Conservation (phyloP, 1,140 invertebrate species). For the Pseudomyrmex cubaensis region DNA sequence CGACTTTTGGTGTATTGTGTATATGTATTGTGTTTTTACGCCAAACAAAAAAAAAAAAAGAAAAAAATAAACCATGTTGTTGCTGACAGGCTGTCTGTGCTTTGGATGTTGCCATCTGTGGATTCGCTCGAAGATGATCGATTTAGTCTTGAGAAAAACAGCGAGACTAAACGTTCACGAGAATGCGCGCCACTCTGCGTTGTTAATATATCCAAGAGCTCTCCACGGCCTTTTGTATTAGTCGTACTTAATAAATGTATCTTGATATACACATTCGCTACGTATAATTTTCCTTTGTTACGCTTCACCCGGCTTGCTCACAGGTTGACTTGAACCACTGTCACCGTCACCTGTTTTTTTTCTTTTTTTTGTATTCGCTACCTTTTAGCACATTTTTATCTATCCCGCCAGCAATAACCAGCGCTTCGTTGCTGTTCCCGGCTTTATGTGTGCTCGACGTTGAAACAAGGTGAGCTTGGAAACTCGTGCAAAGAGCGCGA, state of each 20-base stretch:
- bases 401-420: conserved; percentile 8
- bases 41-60: background rate
- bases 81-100: conserved; percentile 50
- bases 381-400: conserved; percentile 41
- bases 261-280: background rate
- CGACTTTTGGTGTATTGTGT: conserved; percentile 20
- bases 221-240: conserved; percentile 32
- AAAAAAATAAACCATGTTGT: conserved; percentile 34
- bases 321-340: conserved; percentile 15
- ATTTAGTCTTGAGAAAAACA: conserved; percentile 19
- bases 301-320: conserved; percentile 49
- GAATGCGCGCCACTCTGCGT: background rate
- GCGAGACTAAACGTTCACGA: conserved; percentile 5
- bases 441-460: conserved; percentile 67
- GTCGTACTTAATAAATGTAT: conserved; percentile 56
- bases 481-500: background rate
- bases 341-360: conserved; percentile 12
- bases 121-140: conserved; percentile 20
- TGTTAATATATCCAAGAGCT: background rate
- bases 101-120: conserved; percentile 51
- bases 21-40: conserved; percentile 15
- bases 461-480: conserved; percentile 16
- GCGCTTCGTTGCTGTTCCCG: conserved; percentile 60
- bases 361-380: background rate
- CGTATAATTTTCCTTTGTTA: background rate